Percentiles rank a stretch among this genome's conserved stretches.
Evolutionary conservation across 2,888 invertebrate genomes (phyloP).

Genomic region (Euspilapteryx auroguttella): DNA sequence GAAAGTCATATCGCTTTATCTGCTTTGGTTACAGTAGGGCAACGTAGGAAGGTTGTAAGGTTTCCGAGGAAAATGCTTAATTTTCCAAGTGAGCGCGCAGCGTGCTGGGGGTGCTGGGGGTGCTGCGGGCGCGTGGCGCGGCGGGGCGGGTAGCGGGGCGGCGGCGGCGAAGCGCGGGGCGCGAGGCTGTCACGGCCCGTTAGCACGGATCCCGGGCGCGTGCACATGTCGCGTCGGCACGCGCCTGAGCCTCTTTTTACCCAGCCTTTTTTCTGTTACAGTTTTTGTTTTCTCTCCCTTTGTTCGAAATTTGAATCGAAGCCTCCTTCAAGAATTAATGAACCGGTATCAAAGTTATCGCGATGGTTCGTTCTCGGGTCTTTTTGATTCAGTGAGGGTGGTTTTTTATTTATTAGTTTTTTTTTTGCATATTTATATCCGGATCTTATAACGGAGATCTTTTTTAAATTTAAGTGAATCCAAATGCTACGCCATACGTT

Average conservation of each 20-base stretch:
- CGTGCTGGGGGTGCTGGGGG: constrained; percentile 5
- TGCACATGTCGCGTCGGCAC: constrained; percentile 57
- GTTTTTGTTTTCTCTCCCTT: constrained; percentile 47
- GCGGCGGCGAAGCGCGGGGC: constrained; percentile 8
- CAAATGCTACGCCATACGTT: too few species aligned
- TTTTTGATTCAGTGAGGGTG: constrained; percentile 6
- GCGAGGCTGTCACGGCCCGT: constrained; percentile 37
- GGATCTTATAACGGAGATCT: too few species aligned
- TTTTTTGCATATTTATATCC: too few species aligned
- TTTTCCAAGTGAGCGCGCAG: constrained; percentile 9
- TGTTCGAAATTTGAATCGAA: constrained; percentile 38
- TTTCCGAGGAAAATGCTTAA: constrained; percentile 51
- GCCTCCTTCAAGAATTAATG: constrained; percentile 23
- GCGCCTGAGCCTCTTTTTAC: constrained; percentile 49
- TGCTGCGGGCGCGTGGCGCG: constrained; percentile 18
- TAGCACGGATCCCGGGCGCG: constrained; percentile 43
- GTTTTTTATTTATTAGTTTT: too few species aligned
- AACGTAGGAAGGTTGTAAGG: constrained; percentile 32
- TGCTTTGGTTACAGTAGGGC: constrained; percentile 35
- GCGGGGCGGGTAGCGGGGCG: constrained; percentile 11
- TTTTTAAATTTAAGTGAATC: background rate
- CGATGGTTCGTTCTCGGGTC: constrained; percentile 9
- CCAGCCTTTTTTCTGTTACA: constrained; percentile 30
- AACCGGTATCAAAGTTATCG: constrained; percentile 17
- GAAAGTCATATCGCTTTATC: too few species aligned